These are phyloP conservation scores for Lycaena phlaeas DNA, from an alignment of 2,888 invertebrate species.

Conservation along the genomic window DNA sequence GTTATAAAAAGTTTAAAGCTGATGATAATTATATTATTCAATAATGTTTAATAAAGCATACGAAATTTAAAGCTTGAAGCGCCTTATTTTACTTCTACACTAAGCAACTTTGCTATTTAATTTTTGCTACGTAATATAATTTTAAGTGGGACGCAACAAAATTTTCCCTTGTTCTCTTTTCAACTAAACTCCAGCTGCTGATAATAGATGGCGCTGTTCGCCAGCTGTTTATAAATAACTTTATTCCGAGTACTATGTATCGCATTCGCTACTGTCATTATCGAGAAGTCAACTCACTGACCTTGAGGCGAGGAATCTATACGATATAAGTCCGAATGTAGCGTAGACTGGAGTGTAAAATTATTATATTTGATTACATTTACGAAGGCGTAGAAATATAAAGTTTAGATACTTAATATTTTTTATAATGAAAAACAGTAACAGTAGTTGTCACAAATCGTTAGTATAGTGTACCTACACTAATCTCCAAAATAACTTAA, in stretches of 20 bases:
- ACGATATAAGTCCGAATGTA: background rate
- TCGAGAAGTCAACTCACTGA: slow-evolving; percentile 49
- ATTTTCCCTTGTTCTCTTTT: slow-evolving; percentile 2
- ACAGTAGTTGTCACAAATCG: too few relatives aligned
- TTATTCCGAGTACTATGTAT: slow-evolving; percentile 27
- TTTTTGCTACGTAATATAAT: background rate
- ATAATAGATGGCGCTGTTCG: slow-evolving; percentile 43
- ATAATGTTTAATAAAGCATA: too few relatives aligned
- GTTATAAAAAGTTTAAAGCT: too few relatives aligned
- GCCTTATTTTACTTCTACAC: too few relatives aligned
- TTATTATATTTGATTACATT: background rate
- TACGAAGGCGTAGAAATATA: too few relatives aligned
- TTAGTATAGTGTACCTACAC: too few relatives aligned
- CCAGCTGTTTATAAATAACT: slow-evolving; percentile 37
- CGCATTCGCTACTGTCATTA: slow-evolving; percentile 32
- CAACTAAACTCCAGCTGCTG: slow-evolving; percentile 7
- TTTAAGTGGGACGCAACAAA: background rate
- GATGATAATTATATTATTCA: too few relatives aligned
- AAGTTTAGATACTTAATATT: too few relatives aligned
- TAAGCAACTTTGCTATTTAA: background rate
- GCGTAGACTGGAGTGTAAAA: background rate
- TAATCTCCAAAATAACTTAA: too few relatives aligned
- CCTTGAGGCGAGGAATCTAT: slow-evolving; percentile 48
- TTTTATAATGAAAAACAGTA: too few relatives aligned
- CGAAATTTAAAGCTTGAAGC: too few relatives aligned